These are phyloP conservation scores for Aspiorhynchus laticeps DNA, from an alignment of 2,113 vertebrate genomes.

Conservation along the genomic window DNA sequence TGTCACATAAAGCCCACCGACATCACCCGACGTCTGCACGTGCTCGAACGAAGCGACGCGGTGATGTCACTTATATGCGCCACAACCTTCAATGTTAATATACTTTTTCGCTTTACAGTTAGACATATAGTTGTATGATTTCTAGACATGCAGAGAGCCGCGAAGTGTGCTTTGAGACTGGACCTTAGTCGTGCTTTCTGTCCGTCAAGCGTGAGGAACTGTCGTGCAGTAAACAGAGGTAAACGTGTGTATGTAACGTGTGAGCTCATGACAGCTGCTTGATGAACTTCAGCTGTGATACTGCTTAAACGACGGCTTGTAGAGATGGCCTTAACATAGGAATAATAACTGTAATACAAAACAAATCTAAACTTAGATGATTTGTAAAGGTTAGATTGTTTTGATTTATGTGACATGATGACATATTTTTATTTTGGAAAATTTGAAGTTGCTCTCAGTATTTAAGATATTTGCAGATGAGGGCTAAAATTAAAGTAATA, in stretches of 20 bases:
- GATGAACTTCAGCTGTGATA: not conserved
- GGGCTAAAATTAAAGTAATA: not conserved
- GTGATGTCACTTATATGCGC: conserved; percentile 45
- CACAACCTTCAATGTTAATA: conserved; percentile 19
- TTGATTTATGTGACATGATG: not conserved
- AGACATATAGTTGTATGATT: conserved; percentile 37
- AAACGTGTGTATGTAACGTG: not conserved
- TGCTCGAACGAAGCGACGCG: not conserved
- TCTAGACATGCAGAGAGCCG: conserved; percentile 53
- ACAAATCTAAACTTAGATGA: not conserved
- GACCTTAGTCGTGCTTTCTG: not conserved
- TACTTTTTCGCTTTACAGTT: not conserved
- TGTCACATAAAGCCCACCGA: not conserved
- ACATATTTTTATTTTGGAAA: not conserved
- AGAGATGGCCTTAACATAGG: not conserved
- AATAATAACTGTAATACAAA: not conserved
- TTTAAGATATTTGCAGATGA: not conserved
- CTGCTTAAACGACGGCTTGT: not conserved
- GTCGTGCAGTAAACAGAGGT: conserved; percentile 38
- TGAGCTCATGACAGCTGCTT: conserved; percentile 12
- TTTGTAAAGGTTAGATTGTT: not conserved
- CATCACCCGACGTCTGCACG: not conserved
- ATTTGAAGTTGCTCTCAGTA: not conserved
- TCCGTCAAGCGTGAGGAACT: conserved; percentile 33
- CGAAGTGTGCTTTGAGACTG: not conserved